A percentile compares a stretch with the other conserved stretches of the same genome.
Evolutionary conservation across 1,140 invertebrate species (phyloP).

Genomic region (Radopholus similis): DNA sequence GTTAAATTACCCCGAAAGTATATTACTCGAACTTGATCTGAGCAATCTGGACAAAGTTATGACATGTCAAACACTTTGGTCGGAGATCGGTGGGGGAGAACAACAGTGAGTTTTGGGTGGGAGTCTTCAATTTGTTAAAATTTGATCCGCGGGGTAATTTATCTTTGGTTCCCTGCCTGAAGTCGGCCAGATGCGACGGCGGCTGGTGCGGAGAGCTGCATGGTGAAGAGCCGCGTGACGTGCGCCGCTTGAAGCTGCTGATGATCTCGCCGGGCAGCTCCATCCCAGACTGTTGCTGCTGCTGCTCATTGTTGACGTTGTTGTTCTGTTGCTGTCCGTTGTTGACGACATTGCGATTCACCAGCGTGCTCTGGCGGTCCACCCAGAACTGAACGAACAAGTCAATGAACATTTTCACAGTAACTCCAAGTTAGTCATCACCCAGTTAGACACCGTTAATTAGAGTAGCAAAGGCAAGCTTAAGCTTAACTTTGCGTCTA

Average conservation of each 20-base stretch:
- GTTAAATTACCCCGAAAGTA: no score
- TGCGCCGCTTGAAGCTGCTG: neutral
- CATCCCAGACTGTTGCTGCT: neutral
- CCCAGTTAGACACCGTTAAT: no score
- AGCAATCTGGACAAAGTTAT: no score
- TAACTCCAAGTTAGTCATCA: neutral
- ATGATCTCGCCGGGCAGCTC: neutral
- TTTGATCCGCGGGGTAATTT: no score
- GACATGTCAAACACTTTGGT: no score
- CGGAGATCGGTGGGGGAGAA: no score
- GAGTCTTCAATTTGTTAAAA: no score
- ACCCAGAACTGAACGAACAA: slow-evolving; percentile 45
- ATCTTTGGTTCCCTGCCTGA: no score
- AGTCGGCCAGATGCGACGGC: slow-evolving; percentile 1
- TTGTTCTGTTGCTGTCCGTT: slow-evolving; percentile 33
- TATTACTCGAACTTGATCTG: no score
- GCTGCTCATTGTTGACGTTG: neutral
- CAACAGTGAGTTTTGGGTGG: no score
- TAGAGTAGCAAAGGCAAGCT: no score
- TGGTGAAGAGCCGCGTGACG: neutral
- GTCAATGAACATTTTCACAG: neutral
- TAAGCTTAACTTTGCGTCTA: no score
- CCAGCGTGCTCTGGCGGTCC: slow-evolving; percentile 37
- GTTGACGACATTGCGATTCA: slow-evolving; percentile 25
- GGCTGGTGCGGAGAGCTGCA: neutral